A percentile compares a stretch with the other conserved stretches of the same genome.
Evolutionary conservation across 2,797 vertebrate species (phyloP).

Genomic region (Urocyon cinereoargenteus): DNA sequence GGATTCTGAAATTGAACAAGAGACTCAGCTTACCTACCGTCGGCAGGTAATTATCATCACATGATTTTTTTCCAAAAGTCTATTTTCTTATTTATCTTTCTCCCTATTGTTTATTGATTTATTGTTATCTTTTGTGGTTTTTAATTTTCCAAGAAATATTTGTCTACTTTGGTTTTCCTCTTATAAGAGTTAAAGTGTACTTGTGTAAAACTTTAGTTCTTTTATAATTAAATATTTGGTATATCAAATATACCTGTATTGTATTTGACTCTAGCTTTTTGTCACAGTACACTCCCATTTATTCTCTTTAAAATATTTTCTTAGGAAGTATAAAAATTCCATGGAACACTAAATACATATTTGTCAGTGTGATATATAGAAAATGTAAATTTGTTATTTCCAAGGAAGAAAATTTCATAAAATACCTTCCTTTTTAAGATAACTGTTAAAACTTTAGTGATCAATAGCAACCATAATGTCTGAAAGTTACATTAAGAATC

Average conservation of each 20-base stretch:
- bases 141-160: conserved; percentile 17
- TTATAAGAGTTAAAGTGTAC: not conserved
- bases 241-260: not conserved
- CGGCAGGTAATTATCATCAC: conserved; percentile 91
- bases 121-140: not conserved
- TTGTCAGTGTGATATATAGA: conserved; percentile 5
- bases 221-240: conserved; percentile 54
- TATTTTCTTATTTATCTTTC: conserved; percentile 16
- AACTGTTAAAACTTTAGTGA: conserved; percentile 25
- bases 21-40: conserved; percentile 97
- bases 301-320: conserved; percentile 39
- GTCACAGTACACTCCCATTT: conserved; percentile 15
- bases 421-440: conserved; percentile 19
- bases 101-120: not conserved
- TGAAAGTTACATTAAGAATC: conserved; percentile 6
- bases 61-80: not conserved
- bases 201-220: conserved; percentile 8
- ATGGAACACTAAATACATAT: not conserved
- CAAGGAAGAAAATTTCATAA: conserved; percentile 42
- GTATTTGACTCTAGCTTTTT: conserved; percentile 6
- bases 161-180: not conserved
- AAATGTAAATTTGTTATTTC: conserved; percentile 35
- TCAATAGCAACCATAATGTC: not conserved
- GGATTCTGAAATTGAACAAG: conserved; percentile 99
- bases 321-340: not conserved